A percentile compares a stretch with the other conserved stretches of the same genome.
These are phyloP conservation scores for Burhinus bistriatus DNA, from an alignment of 2,113 vertebrate species.

Conservation along the genomic window DNA sequence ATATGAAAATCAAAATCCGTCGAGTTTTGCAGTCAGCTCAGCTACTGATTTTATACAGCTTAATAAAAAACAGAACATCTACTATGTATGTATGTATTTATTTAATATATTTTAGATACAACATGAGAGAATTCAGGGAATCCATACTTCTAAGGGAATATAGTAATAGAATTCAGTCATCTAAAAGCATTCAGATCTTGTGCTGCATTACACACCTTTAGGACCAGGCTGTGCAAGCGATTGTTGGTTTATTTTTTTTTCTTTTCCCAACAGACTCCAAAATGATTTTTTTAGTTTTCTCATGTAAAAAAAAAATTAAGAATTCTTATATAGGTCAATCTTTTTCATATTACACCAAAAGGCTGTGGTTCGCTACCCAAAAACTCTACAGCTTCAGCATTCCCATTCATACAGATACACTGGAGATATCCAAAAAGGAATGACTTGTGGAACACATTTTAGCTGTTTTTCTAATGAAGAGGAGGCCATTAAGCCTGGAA, in stretches of 20 bases:
- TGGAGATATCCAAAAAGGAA: background rate
- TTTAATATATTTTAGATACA: background rate
- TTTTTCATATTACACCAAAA: background rate
- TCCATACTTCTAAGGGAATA: background rate
- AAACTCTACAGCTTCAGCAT: background rate
- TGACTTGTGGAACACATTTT: background rate
- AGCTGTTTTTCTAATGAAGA: background rate
- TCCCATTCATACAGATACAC: background rate
- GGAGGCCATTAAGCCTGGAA: background rate
- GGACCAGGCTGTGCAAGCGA: background rate
- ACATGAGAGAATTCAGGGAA: background rate
- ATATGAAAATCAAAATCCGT: background rate
- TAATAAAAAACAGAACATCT: background rate
- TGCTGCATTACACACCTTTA: background rate
- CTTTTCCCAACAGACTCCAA: background rate
- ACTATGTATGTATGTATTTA: background rate
- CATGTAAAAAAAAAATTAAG: background rate
- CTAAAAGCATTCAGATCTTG: background rate
- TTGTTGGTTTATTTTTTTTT: background rate
- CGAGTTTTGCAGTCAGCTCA: background rate
- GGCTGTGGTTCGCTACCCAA: background rate
- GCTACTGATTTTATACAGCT: background rate
- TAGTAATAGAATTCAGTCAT: background rate
- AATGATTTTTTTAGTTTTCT: background rate
- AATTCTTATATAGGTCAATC: background rate